A percentile compares a stretch with the other conserved stretches of the same genome.
phyloP scores from a whole-genome alignment of 2,888 invertebrate species.

The Coleophora flavipennella region DNA sequence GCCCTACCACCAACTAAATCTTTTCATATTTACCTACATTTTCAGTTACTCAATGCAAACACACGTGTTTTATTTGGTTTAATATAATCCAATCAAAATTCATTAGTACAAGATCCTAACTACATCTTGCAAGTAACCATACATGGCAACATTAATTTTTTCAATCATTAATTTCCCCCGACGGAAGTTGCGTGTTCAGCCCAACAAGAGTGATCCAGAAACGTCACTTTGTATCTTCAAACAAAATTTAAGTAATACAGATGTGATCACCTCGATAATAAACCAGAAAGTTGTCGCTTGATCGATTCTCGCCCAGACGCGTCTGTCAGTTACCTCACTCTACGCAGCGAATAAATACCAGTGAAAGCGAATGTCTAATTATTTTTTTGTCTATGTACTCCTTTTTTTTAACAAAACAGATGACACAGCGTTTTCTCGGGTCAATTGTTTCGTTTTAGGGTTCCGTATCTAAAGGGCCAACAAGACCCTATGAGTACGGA shows the following conservation, averaged over 20 bases:
- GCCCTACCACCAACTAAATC: too few relatives aligned
- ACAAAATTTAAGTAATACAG: constrained; percentile 10
- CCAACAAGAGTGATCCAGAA: constrained; percentile 8
- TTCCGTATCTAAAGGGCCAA: too few relatives aligned
- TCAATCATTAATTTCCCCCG: constrained; percentile 8
- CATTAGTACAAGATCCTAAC: neutral
- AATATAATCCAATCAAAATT: too few relatives aligned
- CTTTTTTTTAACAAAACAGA: constrained; percentile 43
- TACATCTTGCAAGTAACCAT: too few relatives aligned
- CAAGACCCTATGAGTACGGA: too few relatives aligned
- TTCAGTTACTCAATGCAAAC: too few relatives aligned
- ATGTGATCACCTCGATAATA: constrained; percentile 26
- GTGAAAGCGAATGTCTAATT: constrained; percentile 67
- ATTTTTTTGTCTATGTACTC: constrained; percentile 30
- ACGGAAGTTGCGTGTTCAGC: constrained; percentile 8
- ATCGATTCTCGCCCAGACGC: constrained; percentile 49
- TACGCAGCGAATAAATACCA: constrained; percentile 44
- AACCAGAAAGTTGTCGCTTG: constrained; percentile 50
- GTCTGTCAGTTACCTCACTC: constrained; percentile 55
- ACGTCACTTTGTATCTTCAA: constrained; percentile 10
- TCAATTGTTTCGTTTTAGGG: constrained; percentile 19
- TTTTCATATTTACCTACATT: too few relatives aligned
- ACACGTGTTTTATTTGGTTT: too few relatives aligned
- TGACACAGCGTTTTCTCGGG: constrained; percentile 48
- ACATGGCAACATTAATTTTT: neutral